Evolutionary conservation across 2,888 invertebrate species (phyloP).

Genomic region (Dicyrtomina minuta): DNA sequence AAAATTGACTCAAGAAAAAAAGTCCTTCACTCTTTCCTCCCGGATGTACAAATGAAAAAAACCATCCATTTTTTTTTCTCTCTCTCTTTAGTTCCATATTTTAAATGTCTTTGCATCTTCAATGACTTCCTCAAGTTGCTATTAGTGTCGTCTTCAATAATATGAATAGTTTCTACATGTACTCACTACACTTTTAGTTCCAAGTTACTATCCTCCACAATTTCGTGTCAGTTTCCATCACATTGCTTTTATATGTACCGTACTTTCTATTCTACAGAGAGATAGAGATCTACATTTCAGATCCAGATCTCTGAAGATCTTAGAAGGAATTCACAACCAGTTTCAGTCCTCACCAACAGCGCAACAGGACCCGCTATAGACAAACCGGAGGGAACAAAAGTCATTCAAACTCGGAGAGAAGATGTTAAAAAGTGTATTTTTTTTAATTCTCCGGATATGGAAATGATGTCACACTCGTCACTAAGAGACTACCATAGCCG

Average conservation of each 20-base stretch:
- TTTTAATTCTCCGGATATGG: conserved; percentile 52
- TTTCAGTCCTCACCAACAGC: no score
- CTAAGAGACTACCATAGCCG: no score
- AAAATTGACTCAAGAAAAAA: no score
- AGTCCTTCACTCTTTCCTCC: not conserved
- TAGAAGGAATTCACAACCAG: conserved; percentile 22
- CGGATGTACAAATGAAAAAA: conserved; percentile 15
- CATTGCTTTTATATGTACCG: no score
- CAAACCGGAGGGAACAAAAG: not conserved
- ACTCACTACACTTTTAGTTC: no score
- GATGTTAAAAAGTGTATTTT: conserved; percentile 34
- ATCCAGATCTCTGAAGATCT: not conserved
- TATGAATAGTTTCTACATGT: not conserved
- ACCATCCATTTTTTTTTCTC: conserved; percentile 16
- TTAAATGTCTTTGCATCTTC: conserved; percentile 17
- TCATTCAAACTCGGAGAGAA: conserved; percentile 8
- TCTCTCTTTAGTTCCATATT: not conserved
- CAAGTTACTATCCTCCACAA: no score
- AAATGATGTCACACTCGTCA: conserved; percentile 38
- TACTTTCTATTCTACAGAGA: no score
- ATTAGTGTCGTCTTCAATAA: conserved; percentile 17
- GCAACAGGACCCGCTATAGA: no score
- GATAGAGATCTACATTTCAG: conserved; percentile 2
- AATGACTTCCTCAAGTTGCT: conserved; percentile 24
- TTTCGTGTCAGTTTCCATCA: no score